Conservation (phyloP, 2,113 vertebrate genomes). For the Microcebus tavaratra region DNA sequence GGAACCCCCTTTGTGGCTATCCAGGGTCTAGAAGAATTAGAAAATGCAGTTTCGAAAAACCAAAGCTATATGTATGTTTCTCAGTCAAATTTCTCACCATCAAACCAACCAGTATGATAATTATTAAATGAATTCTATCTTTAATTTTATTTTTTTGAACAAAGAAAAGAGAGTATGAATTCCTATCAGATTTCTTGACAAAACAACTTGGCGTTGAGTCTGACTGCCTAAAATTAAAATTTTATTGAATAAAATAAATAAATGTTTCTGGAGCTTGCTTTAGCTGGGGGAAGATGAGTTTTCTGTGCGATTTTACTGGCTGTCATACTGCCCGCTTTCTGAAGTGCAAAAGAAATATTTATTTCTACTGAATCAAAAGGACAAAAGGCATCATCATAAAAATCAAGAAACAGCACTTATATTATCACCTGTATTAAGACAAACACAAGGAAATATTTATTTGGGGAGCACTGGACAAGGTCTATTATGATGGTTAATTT, state of each 20-base stretch:
- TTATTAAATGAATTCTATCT: slow-evolving; percentile 77
- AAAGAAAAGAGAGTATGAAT: slow-evolving; percentile 74
- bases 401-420: not conserved
- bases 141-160: slow-evolving; percentile 81
- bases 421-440: not conserved
- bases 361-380: slow-evolving; percentile 51
- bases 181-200: slow-evolving; percentile 82
- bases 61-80: slow-evolving; percentile 21
- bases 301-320: slow-evolving; percentile 75
- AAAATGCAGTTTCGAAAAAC: slow-evolving; percentile 45
- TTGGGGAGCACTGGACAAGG: not conserved
- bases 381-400: slow-evolving; percentile 47
- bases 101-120: slow-evolving; percentile 68
- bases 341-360: slow-evolving; percentile 61
- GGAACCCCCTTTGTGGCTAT: not conserved
- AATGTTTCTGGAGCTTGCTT: slow-evolving; percentile 72
- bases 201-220: slow-evolving; percentile 84
- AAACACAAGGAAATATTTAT: not conserved
- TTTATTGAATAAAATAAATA: slow-evolving; percentile 86
- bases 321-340: slow-evolving; percentile 51
- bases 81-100: slow-evolving; percentile 65
- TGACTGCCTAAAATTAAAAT: slow-evolving; percentile 86
- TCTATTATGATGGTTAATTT: not conserved
- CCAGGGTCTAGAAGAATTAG: not conserved
- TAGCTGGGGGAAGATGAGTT: slow-evolving; percentile 72